Evolutionary conservation across 2,797 vertebrate genomes (phyloP).

Genomic region (Pachyuromys duprasi): DNA sequence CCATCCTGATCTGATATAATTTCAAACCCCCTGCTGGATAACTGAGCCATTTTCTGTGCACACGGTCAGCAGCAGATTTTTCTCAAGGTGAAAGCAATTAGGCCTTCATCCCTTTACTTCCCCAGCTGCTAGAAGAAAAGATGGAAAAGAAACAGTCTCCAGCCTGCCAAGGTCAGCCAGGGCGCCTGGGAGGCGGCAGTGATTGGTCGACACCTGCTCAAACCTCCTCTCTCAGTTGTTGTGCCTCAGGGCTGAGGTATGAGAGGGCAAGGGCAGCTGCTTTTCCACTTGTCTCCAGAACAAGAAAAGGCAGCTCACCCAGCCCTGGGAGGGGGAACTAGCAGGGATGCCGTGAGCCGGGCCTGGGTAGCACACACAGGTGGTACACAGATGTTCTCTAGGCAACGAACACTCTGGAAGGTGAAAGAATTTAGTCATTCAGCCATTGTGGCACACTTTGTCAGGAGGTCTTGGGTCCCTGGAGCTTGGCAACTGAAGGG

Average conservation of each 20-base stretch:
- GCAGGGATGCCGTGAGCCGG: background rate
- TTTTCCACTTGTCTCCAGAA: slow-evolving; percentile 41
- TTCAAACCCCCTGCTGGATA: slow-evolving; percentile 67
- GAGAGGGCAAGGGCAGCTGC: background rate
- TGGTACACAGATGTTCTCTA: background rate
- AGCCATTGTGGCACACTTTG: background rate
- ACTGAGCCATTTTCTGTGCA: slow-evolving; percentile 48
- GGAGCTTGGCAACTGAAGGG: background rate
- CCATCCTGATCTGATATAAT: slow-evolving; percentile 62
- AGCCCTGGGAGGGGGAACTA: background rate
- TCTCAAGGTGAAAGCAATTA: slow-evolving; percentile 82
- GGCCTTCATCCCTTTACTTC: slow-evolving; percentile 29
- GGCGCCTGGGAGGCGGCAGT: background rate
- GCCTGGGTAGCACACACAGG: background rate
- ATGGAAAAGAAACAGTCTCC: slow-evolving; percentile 47
- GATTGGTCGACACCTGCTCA: slow-evolving; percentile 66
- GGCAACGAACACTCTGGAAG: slow-evolving; percentile 6
- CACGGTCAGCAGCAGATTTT: slow-evolving; percentile 70
- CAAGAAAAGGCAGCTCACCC: background rate
- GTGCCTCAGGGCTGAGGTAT: slow-evolving; percentile 39
- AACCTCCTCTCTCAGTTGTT: slow-evolving; percentile 11
- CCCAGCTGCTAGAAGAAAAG: slow-evolving; percentile 50
- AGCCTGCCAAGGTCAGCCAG: slow-evolving; percentile 50
- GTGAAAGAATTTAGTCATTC: background rate
- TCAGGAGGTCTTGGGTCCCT: background rate